phyloP scores from a whole-genome alignment of 2,113 vertebrate species.

The Eupsittula cactorum region DNA sequence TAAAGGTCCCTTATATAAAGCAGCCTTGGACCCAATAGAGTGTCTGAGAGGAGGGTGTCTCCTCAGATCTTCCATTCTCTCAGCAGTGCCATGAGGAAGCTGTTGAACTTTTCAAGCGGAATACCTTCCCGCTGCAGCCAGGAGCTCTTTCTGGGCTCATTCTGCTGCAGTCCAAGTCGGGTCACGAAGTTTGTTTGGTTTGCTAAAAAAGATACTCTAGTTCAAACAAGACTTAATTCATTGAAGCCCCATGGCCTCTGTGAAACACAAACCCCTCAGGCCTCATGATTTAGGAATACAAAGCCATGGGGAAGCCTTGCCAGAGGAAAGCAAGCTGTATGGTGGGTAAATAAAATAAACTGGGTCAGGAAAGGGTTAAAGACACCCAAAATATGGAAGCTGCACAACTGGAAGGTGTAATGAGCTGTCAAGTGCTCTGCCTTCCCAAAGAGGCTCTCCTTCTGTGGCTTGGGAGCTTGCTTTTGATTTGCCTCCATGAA shows the following conservation, averaged over 20 bases:
- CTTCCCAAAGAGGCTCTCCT: neutral
- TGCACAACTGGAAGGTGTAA: neutral
- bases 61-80: constrained; percentile 33
- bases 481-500: neutral
- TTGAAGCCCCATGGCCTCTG: constrained; percentile 33
- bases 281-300: constrained; percentile 30
- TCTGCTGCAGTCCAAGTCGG: neutral
- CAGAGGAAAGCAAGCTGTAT: neutral
- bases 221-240: constrained; percentile 54
- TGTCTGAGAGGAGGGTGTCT: neutral
- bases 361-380: neutral
- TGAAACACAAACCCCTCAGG: constrained; percentile 32
- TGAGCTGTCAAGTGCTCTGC: neutral
- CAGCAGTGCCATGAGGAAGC: neutral
- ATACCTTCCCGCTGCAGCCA: neutral
- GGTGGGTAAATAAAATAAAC: neutral
- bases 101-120: neutral
- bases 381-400: neutral
- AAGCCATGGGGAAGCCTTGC: neutral
- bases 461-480: neutral
- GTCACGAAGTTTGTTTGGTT: constrained; percentile 53
- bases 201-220: constrained; percentile 25
- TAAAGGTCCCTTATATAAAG: neutral
- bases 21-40: neutral
- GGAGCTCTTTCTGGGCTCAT: neutral